Evolutionary conservation across 2,797 vertebrate species (phyloP).

Genomic region (Oceanodroma leucorhoa): DNA sequence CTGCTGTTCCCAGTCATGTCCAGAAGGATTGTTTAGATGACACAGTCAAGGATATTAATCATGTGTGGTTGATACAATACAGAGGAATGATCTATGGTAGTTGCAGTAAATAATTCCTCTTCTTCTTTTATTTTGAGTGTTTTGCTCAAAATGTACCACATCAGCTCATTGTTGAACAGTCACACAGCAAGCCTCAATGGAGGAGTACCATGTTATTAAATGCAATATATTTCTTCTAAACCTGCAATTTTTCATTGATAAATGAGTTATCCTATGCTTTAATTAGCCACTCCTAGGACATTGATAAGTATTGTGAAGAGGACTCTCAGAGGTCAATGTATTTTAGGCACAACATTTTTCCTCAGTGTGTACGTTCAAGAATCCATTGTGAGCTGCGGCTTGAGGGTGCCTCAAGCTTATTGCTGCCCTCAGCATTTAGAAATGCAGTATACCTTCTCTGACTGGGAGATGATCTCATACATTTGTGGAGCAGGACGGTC

Average conservation of each 20-base stretch:
- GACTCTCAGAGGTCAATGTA: not conserved
- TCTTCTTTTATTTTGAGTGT: not conserved
- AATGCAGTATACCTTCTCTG: not conserved
- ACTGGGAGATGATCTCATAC: not conserved
- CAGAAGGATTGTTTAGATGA: conserved; percentile 3
- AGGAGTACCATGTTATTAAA: not conserved
- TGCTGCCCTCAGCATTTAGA: not conserved
- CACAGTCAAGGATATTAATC: not conserved
- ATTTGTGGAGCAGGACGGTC: not conserved
- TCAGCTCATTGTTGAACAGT: not conserved
- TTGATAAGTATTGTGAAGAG: not conserved
- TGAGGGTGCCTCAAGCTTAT: not conserved
- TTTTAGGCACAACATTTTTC: not conserved
- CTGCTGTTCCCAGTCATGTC: not conserved
- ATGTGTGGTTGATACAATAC: not conserved
- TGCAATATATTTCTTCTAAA: not conserved
- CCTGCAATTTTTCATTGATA: not conserved
- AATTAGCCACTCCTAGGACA: not conserved
- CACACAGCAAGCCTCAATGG: not conserved
- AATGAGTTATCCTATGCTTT: not conserved
- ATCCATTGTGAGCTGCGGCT: not conserved
- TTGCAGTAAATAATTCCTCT: not conserved
- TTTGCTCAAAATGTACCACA: not conserved
- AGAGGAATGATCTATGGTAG: not conserved
- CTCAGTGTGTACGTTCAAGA: not conserved